Conservation (phyloP, 2,888 invertebrate species). For the Brenthis ino region DNA sequence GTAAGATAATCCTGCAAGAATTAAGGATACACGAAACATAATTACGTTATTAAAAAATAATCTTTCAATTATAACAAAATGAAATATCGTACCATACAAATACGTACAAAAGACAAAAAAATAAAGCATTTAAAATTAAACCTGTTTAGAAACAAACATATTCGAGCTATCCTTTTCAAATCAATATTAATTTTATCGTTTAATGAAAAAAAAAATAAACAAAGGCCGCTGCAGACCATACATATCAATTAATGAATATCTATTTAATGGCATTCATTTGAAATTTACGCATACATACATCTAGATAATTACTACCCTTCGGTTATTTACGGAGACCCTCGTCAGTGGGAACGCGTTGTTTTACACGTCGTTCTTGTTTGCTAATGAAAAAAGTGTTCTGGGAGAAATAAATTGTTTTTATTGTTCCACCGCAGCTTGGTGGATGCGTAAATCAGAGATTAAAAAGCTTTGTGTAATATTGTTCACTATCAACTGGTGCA, state of each 20-base stretch:
- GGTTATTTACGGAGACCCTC: slow-evolving; percentile 74
- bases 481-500: slow-evolving; percentile 59
- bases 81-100: no score
- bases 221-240: slow-evolving; percentile 12
- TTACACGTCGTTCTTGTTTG: slow-evolving; percentile 78
- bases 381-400: slow-evolving; percentile 76
- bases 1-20: no score
- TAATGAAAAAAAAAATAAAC: not conserved
- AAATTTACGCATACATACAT: slow-evolving; percentile 53
- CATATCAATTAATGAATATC: slow-evolving; percentile 36
- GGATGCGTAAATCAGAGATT: slow-evolving; percentile 73
- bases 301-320: slow-evolving; percentile 71
- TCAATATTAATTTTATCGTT: slow-evolving; percentile 1
- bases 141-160: not conserved
- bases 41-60: no score
- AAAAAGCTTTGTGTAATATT: slow-evolving; percentile 66
- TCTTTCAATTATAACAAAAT: no score
- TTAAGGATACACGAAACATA: no score
- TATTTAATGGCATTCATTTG: slow-evolving; percentile 43
- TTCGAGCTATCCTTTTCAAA: not conserved
- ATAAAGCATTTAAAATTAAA: not conserved
- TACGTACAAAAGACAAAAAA: not conserved
- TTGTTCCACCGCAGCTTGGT: slow-evolving; percentile 64
- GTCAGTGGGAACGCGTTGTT: slow-evolving; percentile 70
- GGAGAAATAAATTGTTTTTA: slow-evolving; percentile 76